These are phyloP conservation scores for Pseudococcus longispinus DNA, from an alignment of 2,888 invertebrate species.

Conservation along the genomic window DNA sequence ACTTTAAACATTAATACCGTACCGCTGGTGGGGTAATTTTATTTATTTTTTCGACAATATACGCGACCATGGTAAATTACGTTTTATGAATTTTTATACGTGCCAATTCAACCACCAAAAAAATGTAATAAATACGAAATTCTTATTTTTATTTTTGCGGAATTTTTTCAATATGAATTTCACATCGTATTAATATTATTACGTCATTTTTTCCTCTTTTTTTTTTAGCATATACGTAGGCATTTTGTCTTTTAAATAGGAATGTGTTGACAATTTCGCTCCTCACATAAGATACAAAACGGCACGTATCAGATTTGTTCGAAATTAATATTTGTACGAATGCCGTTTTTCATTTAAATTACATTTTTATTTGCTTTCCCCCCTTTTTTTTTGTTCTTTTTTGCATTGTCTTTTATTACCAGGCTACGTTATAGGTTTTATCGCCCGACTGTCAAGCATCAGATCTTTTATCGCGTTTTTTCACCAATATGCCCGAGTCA, in stretches of 20 bases:
- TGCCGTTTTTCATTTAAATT: slow-evolving; percentile 42
- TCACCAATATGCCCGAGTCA: slow-evolving; percentile 4
- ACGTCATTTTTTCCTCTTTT: not conserved
- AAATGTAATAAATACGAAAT: slow-evolving; percentile 42
- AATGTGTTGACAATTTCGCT: slow-evolving; percentile 34
- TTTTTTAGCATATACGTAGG: not conserved
- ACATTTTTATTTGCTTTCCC: slow-evolving; percentile 32
- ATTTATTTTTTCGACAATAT: not conserved
- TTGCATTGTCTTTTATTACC: slow-evolving; percentile 24
- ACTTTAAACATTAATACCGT: not conserved
- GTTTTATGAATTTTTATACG: slow-evolving; percentile 38
- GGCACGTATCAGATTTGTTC: slow-evolving; percentile 39
- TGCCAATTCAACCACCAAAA: not conserved
- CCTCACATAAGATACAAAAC: slow-evolving; percentile 21
- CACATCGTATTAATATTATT: slow-evolving; percentile 33
- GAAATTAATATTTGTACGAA: slow-evolving; percentile 41
- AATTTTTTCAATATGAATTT: slow-evolving; percentile 40
- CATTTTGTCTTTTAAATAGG: slow-evolving; percentile 4
- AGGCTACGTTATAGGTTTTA: slow-evolving; percentile 11
- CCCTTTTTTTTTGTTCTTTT: slow-evolving; percentile 8
- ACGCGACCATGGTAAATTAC: not conserved
- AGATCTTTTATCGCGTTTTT: slow-evolving; percentile 25
- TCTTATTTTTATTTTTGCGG: slow-evolving; percentile 36
- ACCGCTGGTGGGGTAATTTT: not conserved
- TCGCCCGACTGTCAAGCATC: slow-evolving; percentile 18